A percentile compares a stretch with the other conserved stretches of the same genome.
Conservation (phyloP, 2,113 vertebrate species). For the Nibea coibor region DNA sequence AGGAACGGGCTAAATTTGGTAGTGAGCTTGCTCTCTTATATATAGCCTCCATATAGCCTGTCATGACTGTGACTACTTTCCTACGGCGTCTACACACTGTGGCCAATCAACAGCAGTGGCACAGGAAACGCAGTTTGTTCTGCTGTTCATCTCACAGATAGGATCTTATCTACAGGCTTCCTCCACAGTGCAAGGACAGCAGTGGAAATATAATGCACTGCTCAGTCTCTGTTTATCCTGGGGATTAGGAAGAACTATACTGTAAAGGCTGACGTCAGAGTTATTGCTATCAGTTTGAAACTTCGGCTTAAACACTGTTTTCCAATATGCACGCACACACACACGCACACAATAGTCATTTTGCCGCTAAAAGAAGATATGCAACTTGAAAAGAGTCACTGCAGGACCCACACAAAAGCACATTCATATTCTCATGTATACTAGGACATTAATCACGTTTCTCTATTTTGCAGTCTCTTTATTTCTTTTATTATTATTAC, state of each 20-base stretch:
- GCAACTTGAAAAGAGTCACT: no score
- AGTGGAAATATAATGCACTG: conserved; percentile 33
- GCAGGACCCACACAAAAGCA: neutral
- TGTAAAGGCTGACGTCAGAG: conserved; percentile 31
- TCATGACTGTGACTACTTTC: neutral
- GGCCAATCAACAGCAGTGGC: conserved; percentile 7
- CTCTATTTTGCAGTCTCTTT: neutral
- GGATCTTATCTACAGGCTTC: conserved; percentile 69
- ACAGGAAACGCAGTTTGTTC: conserved; percentile 49
- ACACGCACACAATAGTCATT: neutral
- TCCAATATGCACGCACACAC: neutral
- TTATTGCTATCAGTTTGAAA: conserved; percentile 30
- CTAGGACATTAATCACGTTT: neutral
- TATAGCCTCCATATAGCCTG: no score
- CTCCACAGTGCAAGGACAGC: conserved; percentile 40
- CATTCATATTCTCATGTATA: neutral
- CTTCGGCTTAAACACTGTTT: neutral
- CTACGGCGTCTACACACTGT: neutral
- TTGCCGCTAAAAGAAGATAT: neutral
- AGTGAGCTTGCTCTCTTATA: neutral
- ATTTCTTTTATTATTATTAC: neutral
- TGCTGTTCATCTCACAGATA: conserved; percentile 59
- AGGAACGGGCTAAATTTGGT: neutral
- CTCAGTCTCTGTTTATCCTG: conserved; percentile 45
- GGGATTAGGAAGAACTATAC: conserved; percentile 46